phyloP scores from a whole-genome alignment of 1,140 invertebrate genomes.

The Sitophilus oryzae region DNA sequence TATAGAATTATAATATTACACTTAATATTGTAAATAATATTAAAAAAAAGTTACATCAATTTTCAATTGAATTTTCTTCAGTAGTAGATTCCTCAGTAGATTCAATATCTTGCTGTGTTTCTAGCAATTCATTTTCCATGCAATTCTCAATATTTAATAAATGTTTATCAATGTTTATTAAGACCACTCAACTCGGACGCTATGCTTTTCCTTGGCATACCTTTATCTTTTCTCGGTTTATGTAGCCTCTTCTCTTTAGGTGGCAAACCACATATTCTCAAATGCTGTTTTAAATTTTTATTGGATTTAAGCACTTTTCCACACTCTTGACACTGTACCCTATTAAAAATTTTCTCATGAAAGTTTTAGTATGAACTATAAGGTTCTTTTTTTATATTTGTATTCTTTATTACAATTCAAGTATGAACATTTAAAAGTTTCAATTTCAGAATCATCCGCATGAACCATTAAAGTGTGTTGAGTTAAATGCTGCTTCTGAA shows the following conservation, averaged over 20 bases:
- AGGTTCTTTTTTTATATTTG: conserved; percentile 19
- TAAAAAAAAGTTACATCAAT: too few species aligned
- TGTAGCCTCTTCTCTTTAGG: not conserved
- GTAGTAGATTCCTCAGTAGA: too few species aligned
- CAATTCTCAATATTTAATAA: too few species aligned
- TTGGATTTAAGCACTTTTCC: conserved; percentile 8
- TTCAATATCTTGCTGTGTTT: too few species aligned
- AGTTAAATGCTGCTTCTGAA: conserved; percentile 5
- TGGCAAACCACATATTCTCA: conserved; percentile 1
- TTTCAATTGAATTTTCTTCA: too few species aligned
- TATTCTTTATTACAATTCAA: conserved; percentile 10
- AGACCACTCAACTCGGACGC: conserved; percentile 8
- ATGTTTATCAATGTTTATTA: too few species aligned
- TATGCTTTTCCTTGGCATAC: not conserved
- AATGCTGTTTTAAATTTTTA: conserved; percentile 13
- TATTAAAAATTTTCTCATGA: conserved; percentile 14
- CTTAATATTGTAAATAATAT: too few species aligned
- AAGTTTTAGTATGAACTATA: conserved; percentile 7
- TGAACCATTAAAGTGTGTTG: conserved; percentile 10
- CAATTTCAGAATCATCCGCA: conserved; percentile 5
- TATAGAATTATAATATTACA: too few species aligned
- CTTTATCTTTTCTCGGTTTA: conserved; percentile 19
- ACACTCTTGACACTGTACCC: conserved; percentile 9
- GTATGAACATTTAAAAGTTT: conserved; percentile 8
- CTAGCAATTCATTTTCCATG: too few species aligned